Evolutionary conservation across 53 echinoderm and acorn worm species (phyloP).

Genomic region (Crossaster papposus): DNA sequence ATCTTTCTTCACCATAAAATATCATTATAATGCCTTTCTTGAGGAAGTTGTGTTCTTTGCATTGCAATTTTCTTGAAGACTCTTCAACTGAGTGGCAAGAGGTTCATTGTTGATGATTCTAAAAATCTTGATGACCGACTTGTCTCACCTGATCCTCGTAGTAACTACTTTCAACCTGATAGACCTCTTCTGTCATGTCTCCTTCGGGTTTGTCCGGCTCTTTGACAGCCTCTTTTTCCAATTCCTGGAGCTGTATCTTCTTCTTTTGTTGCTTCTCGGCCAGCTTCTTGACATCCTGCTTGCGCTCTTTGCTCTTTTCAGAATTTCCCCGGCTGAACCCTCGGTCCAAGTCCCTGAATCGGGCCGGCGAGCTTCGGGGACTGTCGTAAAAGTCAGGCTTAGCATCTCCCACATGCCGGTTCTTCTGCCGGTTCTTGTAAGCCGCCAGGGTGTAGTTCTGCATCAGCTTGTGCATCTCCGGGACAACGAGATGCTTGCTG

Average conservation of each 20-base stretch:
- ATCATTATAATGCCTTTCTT: background rate
- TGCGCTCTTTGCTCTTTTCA: constrained; percentile 26
- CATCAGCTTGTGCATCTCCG: constrained; percentile 61
- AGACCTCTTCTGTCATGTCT: background rate
- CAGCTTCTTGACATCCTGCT: constrained; percentile 17
- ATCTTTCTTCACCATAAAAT: too few species aligned
- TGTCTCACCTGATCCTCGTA: constrained; percentile 55
- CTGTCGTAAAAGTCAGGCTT: constrained; percentile 27
- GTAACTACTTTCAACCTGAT: constrained; percentile 28
- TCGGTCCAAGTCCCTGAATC: constrained; percentile 27
- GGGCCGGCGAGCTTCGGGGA: constrained; percentile 19
- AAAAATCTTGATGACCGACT: background rate
- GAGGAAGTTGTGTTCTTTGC: background rate
- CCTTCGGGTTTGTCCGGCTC: background rate
- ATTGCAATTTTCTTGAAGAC: background rate
- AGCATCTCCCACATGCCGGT: background rate
- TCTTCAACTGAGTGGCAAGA: background rate
- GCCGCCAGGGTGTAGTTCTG: constrained; percentile 54
- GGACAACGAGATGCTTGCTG: constrained; percentile 39
- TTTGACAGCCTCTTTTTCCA: constrained; percentile 16
- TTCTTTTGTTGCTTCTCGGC: constrained; percentile 23
- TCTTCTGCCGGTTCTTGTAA: constrained; percentile 26
- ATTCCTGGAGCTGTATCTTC: constrained; percentile 23
- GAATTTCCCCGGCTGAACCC: constrained; percentile 29
- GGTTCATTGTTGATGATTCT: background rate